Percentiles rank a stretch among this genome's conserved stretches.
Evolutionary conservation across 2,797 vertebrate species (phyloP).

Genomic region (Hydrocynus forskahlii): DNA sequence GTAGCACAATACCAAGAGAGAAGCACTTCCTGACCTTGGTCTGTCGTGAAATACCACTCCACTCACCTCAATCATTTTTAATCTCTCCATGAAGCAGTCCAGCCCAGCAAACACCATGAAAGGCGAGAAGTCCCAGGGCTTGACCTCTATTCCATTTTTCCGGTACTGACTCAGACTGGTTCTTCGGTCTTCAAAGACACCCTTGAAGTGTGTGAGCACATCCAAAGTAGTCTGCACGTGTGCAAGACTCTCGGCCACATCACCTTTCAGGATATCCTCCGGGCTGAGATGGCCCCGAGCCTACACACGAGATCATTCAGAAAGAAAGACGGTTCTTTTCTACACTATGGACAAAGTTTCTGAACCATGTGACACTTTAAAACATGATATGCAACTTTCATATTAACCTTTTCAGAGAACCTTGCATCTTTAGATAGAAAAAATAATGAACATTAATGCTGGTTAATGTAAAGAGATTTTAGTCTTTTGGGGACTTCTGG

Average conservation of each 20-base stretch:
- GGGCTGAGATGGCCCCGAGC: slow-evolving; percentile 80
- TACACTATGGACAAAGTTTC: background rate
- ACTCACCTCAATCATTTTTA: slow-evolving; percentile 80
- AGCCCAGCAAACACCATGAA: slow-evolving; percentile 81
- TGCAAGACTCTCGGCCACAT: slow-evolving; percentile 82
- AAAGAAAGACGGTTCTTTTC: background rate
- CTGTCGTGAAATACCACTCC: background rate
- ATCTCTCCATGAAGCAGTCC: slow-evolving; percentile 81
- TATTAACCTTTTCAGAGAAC: too few species aligned
- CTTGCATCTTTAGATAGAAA: background rate
- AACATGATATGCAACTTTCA: background rate
- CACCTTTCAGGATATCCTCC: slow-evolving; percentile 90
- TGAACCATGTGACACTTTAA: background rate
- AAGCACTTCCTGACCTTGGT: background rate
- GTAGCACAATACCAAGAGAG: background rate
- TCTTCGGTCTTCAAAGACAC: slow-evolving; percentile 76
- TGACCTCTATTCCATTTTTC: slow-evolving; percentile 72
- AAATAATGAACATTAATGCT: too few species aligned
- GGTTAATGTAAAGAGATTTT: too few species aligned
- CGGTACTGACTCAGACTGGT: slow-evolving; percentile 79
- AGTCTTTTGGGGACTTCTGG: too few species aligned
- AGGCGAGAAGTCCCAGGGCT: slow-evolving; percentile 80
- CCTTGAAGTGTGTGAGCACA: slow-evolving; percentile 79
- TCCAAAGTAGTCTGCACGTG: slow-evolving; percentile 79
- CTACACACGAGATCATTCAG: slow-evolving; percentile 66